Base-by-base conservation (phyloP, 2,113 vertebrate species). In the Cyprinodon tularosa region DNA sequence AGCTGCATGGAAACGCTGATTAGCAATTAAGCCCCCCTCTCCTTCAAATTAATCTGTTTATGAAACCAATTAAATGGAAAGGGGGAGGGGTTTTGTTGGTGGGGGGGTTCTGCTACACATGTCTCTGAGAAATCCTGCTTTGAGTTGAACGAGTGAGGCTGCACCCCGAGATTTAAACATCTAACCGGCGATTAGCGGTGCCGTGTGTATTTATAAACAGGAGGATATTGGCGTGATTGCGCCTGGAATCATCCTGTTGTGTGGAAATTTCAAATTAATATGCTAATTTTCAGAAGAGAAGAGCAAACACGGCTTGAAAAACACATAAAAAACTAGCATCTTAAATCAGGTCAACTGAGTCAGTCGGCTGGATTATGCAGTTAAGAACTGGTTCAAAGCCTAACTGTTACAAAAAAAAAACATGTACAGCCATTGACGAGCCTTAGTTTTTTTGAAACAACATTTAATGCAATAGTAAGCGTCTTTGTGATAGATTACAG, bases 1-100 rank as follows among this genome's bases (percentile, higher is more conserved):
- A 91, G 92, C 89, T 82, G 86, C 86, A 84, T 90, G 84, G 89
- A 90, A 90, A 92, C 78, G 81, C 86, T 84, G 92, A 94, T 94
- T 93, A 93, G 90, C 92, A 92, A 93, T 94, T 94, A 94, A 93
- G 93, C 89, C 81, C 83, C 84, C 86, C 76, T 86, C 90, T 88
- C 86, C 87, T 91, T 87, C 91, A 93, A 93, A 94, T 91, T 93
- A 94, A 95, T 95, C 93, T 93, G 93, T 94, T 94, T 94, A 94
- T 93, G 91, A 92, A 95, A 93, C 91, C 91, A 94, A 94, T 94
- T 94, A 94, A 94, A 94, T 64, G 86, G 90, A 84, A 81, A 82
- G 61, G 66, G 6, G 42, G 73, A 59, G 62, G 66, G 53, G 60
- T 29, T 29, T 29, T 29, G 59, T 53, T 1, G 80, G 84, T 81